Evolutionary conservation across 2,113 vertebrate species (phyloP), one percentile per base, ranked within the genome.

Genomic region (Platichthys stellatus): DNA sequence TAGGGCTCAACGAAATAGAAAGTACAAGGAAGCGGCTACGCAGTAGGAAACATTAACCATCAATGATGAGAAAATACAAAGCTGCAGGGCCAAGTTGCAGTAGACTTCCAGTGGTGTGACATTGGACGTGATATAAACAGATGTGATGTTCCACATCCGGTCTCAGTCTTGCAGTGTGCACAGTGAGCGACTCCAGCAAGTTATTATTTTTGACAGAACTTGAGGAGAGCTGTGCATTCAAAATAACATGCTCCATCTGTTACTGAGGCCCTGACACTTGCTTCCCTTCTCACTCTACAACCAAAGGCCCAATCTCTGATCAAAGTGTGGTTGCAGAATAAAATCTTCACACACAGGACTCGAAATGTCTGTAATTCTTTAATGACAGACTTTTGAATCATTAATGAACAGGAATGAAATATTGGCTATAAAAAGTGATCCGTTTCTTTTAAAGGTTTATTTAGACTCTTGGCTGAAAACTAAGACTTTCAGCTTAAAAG

Each of bases 121-220:
- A 31, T 14, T 40, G 10, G 47, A 56, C 0, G 4, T 51, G 23
- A 66, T 49, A 56, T 38, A 56, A 58, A 71, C 47, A 61, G 12
- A 73, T 35, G 51, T 18, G 14, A 4, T 61, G 61, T 49, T 58
- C 45, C 40, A 60, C 62, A 51, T 65, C 15, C 47, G 43, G 51
- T 31, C 59, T 64, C 26, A 45, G 57, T 75, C 43, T 67, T 24
- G 24, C 43, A 75, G 64, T 51, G 86, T 78, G 61, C 69, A 82
- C 11, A 81, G 54, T 45, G 60, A 76, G 59, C 11, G 63, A 40
- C 51, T 78, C 14, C 6, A 28, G 64, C 4, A 63, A 67, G 49
- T 63, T 35, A 68, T 45, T 56, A 35, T 56, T 62, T 71, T 66
- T 45, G 3, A 74, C 61, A 60, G 2, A 26, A 53, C 67, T 21